Conservation (phyloP, 2,888 invertebrate species). For the Apotomis turbidana region DNA sequence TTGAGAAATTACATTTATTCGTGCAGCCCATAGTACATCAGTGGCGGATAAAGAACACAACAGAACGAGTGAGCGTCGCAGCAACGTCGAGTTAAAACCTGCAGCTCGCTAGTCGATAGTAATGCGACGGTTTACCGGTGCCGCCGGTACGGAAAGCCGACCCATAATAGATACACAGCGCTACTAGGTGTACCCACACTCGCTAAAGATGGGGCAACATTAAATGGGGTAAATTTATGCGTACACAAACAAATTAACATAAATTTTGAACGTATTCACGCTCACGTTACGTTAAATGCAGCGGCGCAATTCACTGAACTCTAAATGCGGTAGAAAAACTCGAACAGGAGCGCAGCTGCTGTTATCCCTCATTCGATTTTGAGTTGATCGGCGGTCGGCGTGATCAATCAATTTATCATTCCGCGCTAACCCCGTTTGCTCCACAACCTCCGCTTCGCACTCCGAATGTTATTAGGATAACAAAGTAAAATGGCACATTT, state of each 20-base stretch:
- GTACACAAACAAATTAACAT: constrained; percentile 31
- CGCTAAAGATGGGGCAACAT: constrained; percentile 30
- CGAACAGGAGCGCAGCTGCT: constrained; percentile 10
- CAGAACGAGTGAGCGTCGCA: constrained; percentile 2
- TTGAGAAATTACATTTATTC: too few relatives aligned
- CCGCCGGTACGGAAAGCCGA: constrained; percentile 11
- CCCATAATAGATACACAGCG: constrained; percentile 23
- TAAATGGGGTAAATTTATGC: constrained; percentile 30
- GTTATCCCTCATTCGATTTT: constrained; percentile 21
- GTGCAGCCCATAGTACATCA: not conserved
- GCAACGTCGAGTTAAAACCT: constrained; percentile 17
- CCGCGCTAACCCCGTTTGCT: constrained; percentile 26
- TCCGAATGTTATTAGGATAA: constrained; percentile 58
- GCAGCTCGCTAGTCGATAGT: constrained; percentile 12
- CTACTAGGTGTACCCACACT: constrained; percentile 6
- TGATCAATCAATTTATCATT: constrained; percentile 37
- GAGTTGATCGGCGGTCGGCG: constrained; percentile 19
- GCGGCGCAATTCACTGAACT: constrained; percentile 22
- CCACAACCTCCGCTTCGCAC: constrained; percentile 49
- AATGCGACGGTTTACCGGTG: constrained; percentile 29
- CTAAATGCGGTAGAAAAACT: constrained; percentile 14
- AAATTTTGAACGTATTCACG: constrained; percentile 21
- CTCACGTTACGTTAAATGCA: constrained; percentile 17
- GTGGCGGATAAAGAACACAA: constrained; percentile 27
- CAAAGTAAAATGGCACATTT: constrained; percentile 61